These are phyloP conservation scores for Nowickia ferox DNA, from an alignment of 2,888 invertebrate species.

Conservation along the genomic window DNA sequence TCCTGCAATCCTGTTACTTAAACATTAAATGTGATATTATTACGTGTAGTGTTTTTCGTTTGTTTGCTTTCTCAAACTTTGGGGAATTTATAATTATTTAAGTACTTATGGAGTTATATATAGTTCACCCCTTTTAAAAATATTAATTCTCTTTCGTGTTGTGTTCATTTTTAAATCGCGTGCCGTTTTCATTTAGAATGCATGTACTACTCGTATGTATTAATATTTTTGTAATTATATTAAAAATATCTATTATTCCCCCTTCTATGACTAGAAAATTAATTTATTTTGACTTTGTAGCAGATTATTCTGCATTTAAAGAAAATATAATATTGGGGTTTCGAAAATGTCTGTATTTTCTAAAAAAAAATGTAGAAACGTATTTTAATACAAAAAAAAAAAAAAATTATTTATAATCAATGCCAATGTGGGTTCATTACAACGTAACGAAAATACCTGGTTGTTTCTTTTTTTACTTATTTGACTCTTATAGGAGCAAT, in stretches of 20 bases:
- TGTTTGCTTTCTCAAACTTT: conserved; percentile 3
- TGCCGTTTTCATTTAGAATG: conserved; percentile 60
- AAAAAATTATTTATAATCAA: no score
- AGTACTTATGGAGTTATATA: conserved; percentile 16
- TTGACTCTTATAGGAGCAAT: no score
- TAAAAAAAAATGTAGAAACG: no score
- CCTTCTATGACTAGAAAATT: conserved; percentile 26
- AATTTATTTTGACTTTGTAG: conserved; percentile 22
- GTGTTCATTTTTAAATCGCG: conserved; percentile 52
- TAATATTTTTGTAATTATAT: conserved; percentile 19
- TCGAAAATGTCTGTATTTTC: no score
- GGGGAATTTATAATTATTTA: conserved; percentile 28
- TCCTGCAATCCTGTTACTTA: conserved; percentile 47
- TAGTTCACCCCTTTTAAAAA: conserved; percentile 37
- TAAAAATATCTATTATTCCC: conserved; percentile 44
- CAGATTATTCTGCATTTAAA: conserved; percentile 7
- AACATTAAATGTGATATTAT: conserved; percentile 6
- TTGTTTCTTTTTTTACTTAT: no score
- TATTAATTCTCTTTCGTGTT: conserved; percentile 35
- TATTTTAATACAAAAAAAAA: no score
- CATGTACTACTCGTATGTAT: neutral
- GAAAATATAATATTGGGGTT: neutral
- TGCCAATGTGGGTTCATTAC: no score
- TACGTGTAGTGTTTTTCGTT: conserved; percentile 14
- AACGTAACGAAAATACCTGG: no score